Percentiles rank a stretch among this genome's conserved stretches.
These are phyloP conservation scores for Brachycybe producta DNA, from an alignment of 2,888 invertebrate species.

Conservation along the genomic window DNA sequence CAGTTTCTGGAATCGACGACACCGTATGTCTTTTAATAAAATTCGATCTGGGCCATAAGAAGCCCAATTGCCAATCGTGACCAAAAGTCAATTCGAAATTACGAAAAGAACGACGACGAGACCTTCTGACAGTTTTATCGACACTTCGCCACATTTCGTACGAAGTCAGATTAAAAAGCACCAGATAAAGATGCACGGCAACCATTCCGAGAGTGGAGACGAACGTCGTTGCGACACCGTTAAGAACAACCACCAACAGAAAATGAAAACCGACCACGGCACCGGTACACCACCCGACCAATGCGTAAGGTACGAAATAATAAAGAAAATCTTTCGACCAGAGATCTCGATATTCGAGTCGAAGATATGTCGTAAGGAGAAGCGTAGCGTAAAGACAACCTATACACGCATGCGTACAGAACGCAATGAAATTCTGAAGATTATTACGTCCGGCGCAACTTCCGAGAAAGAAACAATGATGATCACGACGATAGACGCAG, in stretches of 20 bases:
- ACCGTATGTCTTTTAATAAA: neutral
- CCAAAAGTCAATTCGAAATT: neutral
- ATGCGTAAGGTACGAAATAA: slow-evolving; percentile 12
- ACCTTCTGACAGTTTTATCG: neutral
- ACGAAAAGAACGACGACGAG: neutral
- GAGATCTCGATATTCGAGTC: neutral
- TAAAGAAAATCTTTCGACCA: slow-evolving; percentile 7
- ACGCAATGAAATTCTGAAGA: slow-evolving; percentile 33
- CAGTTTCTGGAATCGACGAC: neutral
- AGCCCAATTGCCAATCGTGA: neutral
- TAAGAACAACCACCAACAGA: neutral
- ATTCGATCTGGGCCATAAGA: neutral
- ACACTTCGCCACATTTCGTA: neutral
- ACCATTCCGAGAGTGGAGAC: neutral
- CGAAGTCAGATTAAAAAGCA: neutral
- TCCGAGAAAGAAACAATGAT: slow-evolving; percentile 36
- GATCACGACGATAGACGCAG: slow-evolving; percentile 35
- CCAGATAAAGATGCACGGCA: neutral
- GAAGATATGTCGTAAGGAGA: neutral
- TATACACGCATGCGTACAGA: slow-evolving; percentile 24
- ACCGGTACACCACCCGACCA: neutral
- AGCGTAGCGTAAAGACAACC: slow-evolving; percentile 19
- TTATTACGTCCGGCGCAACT: slow-evolving; percentile 36
- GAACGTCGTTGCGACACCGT: neutral
- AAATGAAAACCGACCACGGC: neutral